phyloP scores from a whole-genome alignment of 2,113 vertebrate species.

The Murina feae region DNA sequence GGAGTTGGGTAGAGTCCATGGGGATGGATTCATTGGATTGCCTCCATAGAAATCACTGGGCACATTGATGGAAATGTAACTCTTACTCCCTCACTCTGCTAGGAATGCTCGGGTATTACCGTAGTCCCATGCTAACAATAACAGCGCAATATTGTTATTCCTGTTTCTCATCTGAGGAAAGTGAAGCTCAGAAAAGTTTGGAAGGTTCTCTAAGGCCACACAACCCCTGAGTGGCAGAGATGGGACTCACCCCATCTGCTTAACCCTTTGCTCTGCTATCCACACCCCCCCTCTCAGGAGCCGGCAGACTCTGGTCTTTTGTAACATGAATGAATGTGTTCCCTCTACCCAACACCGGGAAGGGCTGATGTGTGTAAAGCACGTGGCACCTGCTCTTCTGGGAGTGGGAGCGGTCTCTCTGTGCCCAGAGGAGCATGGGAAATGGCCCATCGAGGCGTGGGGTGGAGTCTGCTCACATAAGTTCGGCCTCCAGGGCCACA shows the following conservation, averaged over 20 bases:
- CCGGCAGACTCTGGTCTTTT: background rate
- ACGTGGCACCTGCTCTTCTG: background rate
- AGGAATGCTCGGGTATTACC: background rate
- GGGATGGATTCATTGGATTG: background rate
- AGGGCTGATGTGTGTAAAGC: background rate
- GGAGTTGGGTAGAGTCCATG: too few species aligned
- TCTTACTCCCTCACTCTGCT: background rate
- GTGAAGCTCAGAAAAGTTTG: background rate
- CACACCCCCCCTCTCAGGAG: background rate
- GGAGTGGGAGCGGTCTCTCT: background rate
- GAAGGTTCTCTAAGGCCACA: background rate
- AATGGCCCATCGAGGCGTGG: background rate
- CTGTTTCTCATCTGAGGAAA: background rate
- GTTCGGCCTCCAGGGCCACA: background rate
- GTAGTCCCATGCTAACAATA: too few species aligned
- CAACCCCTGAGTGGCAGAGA: background rate
- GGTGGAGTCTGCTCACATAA: background rate
- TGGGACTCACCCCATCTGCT: background rate
- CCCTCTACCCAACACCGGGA: background rate
- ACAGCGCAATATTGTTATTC: background rate
- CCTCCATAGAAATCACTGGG: background rate
- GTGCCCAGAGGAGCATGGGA: background rate
- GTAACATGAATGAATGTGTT: rapidly evolving
- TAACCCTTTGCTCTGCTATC: background rate
- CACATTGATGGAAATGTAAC: background rate